These are phyloP conservation scores for Vombatus ursinus DNA, from an alignment of 2,113 vertebrate genomes.

Conservation along the genomic window DNA sequence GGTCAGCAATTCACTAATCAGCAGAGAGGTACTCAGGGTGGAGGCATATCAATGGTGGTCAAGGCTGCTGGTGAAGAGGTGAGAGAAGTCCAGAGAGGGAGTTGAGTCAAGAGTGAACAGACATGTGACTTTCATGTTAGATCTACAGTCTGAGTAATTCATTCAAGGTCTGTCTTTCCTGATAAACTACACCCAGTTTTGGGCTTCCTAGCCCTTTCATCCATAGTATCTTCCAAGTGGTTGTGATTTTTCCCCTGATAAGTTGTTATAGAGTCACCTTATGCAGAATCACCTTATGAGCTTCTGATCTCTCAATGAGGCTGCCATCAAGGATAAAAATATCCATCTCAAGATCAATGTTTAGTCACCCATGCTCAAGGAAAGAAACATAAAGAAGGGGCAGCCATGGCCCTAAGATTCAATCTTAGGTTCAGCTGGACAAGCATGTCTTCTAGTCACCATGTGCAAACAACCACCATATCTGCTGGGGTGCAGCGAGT, in stretches of 20 bases:
- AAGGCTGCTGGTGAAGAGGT: too few species aligned
- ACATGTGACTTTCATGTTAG: too few species aligned
- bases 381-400: neutral
- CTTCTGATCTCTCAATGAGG: neutral
- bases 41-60: too few species aligned
- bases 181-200: neutral
- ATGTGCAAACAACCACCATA: neutral
- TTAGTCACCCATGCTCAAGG: neutral
- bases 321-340: neutral
- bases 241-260: neutral
- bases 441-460: neutral
- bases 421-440: neutral
- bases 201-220: neutral
- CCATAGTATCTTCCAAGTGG: neutral
- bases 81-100: too few species aligned
- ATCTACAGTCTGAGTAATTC: too few species aligned
- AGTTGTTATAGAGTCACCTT: too few species aligned
- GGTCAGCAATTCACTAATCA: too few species aligned
- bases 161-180: neutral
- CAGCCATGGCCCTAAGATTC: neutral
- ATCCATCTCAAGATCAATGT: neutral
- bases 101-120: too few species aligned
- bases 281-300: too few species aligned
- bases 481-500: neutral
- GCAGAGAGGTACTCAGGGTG: too few species aligned